Evolutionary conservation across 2,113 vertebrate species (phyloP), one percentile per base, ranked within the genome.

Genomic region (Platysteira castanea): DNA sequence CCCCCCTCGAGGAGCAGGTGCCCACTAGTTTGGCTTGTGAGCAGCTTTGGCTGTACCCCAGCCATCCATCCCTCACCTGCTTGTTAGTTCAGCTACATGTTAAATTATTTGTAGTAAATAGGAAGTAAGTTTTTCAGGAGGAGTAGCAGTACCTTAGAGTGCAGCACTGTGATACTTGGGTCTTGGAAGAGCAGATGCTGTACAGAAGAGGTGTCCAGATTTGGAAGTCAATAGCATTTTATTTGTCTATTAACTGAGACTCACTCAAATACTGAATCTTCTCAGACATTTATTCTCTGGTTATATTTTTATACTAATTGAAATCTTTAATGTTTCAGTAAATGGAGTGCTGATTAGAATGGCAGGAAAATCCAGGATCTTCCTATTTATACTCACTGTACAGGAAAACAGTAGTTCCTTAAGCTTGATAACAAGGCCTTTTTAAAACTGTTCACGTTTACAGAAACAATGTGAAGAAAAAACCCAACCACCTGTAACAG

Each of bases 331-430:
- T 95, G 41, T 81, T 84, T 96, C 75, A 57, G 54, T 85, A 83
- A 93, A 60, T 12, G 16, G 82, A 83, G 68, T 35, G 46, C 11
- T 63, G 67, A 81, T 91, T 54, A 80, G 50, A 80, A 49, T 54
- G 77, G 86, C 71, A 89, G 33, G n/a, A 73, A 87, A 76, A 42
- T 42, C 74, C 75, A 73, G 37, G 52, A 71, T 95, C 91, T 96
- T 94, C 28, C 52, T 87, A 46, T 80, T 86, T 97, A 87, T 97
- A 96, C 70, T 97, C 95, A 95, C 83, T 98, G 94, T 96, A 97
- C 91, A 97, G 93, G 89, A 94, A 63, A 86, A 65, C 54, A 67
- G 3, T 64, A 93, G 59, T 88, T 67, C 61, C 37, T 91, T 89
- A 61, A 73, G 84, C 44, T 95, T 95, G 50, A 44, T 95, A 90